Conservation (phyloP, 1,140 invertebrate genomes). For the Caenorhabditis inopinata region DNA sequence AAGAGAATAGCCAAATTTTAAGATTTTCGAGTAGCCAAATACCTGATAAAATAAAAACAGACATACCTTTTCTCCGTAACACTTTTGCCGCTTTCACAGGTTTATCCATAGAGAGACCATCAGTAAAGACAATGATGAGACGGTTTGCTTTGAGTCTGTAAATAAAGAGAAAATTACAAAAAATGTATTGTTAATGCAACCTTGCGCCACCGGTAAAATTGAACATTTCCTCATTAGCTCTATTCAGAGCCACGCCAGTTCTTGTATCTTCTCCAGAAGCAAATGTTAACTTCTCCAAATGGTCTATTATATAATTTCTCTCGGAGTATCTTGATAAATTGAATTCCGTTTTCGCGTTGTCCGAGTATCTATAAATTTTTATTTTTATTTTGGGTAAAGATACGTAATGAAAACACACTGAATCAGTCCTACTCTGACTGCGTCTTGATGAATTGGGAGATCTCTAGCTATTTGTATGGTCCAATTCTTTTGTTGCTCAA, state of each 20-base stretch:
- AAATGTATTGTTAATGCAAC: too few relatives aligned
- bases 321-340: slow-evolving; percentile 12
- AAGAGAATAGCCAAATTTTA: too few relatives aligned
- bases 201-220: neutral
- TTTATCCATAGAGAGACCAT: slow-evolving; percentile 14
- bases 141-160: neutral
- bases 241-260: neutral
- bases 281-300: neutral
- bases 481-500: slow-evolving; percentile 17
- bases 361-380: neutral
- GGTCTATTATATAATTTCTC: neutral
- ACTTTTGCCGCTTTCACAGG: neutral
- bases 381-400: neutral
- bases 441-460: neutral
- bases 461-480: neutral
- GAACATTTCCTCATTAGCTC: neutral
- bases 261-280: neutral
- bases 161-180: too few relatives aligned
- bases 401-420: neutral
- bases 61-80: neutral
- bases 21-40: too few relatives aligned
- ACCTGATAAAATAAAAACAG: too few relatives aligned
- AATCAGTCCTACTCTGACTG: neutral
- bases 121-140: slow-evolving; percentile 1
- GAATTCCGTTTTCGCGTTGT: neutral